These are phyloP conservation scores for Melanerpes aurifrons DNA, from an alignment of 2,113 vertebrate species.

Conservation along the genomic window DNA sequence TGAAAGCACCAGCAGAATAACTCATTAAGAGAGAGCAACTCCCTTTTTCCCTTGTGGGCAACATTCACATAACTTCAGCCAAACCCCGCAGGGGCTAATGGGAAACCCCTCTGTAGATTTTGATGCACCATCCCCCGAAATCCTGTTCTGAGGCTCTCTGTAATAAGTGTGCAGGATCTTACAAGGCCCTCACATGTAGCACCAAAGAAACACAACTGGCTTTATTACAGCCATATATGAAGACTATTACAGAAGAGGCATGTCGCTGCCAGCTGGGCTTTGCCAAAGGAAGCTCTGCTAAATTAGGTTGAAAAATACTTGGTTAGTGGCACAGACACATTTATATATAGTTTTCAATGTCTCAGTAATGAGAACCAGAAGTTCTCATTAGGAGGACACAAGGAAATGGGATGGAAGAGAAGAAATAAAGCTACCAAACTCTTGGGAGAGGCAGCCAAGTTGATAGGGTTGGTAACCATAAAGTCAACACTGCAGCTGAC, in stretches of 20 bases:
- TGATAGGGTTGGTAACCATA: background rate
- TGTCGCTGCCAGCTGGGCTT: background rate
- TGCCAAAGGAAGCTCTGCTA: conserved; percentile 39
- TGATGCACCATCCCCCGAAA: background rate
- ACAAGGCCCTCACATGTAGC: background rate
- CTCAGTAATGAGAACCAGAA: background rate
- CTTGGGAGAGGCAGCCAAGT: background rate
- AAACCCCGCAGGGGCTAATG: background rate
- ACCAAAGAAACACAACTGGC: background rate
- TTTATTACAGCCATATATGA: conserved; percentile 29
- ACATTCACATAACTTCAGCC: background rate
- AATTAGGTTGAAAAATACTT: background rate
- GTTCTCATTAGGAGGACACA: background rate
- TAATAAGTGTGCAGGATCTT: background rate
- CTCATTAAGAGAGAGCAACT: background rate
- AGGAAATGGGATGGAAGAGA: background rate
- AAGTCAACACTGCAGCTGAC: background rate
- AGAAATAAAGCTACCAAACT: background rate
- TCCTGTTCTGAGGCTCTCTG: background rate
- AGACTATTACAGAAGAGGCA: conserved; percentile 23
- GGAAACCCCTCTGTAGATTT: background rate
- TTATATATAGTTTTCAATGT: background rate
- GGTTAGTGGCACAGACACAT: background rate
- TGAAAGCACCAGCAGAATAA: background rate
- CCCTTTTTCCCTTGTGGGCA: background rate